phyloP scores from a whole-genome alignment of 1,140 invertebrate species.

The Oscheius sp. region DNA sequence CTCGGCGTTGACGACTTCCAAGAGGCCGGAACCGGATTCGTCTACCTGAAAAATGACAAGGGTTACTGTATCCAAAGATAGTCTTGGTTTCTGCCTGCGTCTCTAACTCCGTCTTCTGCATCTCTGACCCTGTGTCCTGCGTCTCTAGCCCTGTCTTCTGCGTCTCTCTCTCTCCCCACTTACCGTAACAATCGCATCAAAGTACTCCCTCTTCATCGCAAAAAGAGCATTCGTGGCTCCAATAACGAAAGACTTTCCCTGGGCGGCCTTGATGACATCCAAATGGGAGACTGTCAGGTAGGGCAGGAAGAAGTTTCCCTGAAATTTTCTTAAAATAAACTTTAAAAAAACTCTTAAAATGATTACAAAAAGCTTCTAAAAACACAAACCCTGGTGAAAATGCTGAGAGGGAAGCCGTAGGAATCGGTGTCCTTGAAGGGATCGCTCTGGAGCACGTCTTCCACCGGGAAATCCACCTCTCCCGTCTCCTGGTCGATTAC shows the following conservation, averaged over 20 bases:
- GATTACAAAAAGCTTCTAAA: constrained; percentile 19
- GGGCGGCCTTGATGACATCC: constrained; percentile 84
- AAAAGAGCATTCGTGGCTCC: constrained; percentile 96
- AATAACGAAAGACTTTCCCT: constrained; percentile 85
- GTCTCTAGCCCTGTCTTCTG: too few species aligned
- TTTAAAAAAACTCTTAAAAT: constrained; percentile 33
- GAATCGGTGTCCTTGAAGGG: constrained; percentile 63
- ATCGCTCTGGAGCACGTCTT: constrained; percentile 35
- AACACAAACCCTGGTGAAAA: constrained; percentile 77
- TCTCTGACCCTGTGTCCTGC: too few species aligned
- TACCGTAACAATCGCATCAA: constrained; percentile 88
- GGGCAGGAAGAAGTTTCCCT: constrained; percentile 88
- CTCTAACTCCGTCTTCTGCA: too few species aligned
- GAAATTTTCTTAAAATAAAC: constrained; percentile 48
- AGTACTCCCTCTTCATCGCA: constrained; percentile 85
- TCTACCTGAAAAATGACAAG: constrained; percentile 27
- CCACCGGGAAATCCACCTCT: constrained; percentile 28
- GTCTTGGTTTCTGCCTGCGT: background rate
- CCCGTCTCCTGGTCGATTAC: too few species aligned
- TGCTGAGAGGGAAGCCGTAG: constrained; percentile 80
- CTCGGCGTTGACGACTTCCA: constrained; percentile 82
- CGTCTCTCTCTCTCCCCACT: too few species aligned
- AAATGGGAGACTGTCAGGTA: constrained; percentile 92
- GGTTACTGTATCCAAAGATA: background rate
- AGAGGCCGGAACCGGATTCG: constrained; percentile 73